Evolutionary conservation across 92 coral and sea anemone genomes (phyloP).

Genomic region (Phymanthus crucifer): DNA sequence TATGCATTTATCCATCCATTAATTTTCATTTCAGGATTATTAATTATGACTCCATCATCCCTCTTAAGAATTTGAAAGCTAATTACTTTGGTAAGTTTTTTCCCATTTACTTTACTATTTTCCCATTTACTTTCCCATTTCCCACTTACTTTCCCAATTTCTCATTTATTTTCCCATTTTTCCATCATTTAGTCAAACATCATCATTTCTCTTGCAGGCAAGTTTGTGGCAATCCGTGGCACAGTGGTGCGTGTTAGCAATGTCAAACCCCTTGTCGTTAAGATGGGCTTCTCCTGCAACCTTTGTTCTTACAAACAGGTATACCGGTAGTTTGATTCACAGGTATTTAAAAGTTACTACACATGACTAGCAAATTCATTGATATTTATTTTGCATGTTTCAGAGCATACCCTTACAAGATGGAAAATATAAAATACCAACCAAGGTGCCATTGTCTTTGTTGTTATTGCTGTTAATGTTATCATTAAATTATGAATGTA

Average conservation of each 20-base stretch:
- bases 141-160: too few relatives aligned
- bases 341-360: background rate
- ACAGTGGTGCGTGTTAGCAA: constrained; percentile 94
- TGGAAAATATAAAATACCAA: constrained; percentile 89
- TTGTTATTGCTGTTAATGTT: too few relatives aligned
- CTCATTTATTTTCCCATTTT: background rate
- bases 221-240: constrained; percentile 96
- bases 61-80: constrained; percentile 85
- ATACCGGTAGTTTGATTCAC: background rate
- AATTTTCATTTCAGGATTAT: constrained; percentile 51
- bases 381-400: background rate
- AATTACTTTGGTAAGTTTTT: constrained; percentile 77
- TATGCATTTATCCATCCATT: background rate
- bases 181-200: background rate
- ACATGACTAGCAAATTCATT: background rate
- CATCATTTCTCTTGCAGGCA: constrained; percentile 49
- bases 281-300: constrained; percentile 95
- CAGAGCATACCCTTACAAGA: constrained; percentile 77
- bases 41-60: constrained; percentile 85
- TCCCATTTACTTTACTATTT: background rate
- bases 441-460: constrained; percentile 52
- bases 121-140: too few relatives aligned
- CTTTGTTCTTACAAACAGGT: constrained; percentile 84
- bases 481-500: too few relatives aligned
- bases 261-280: constrained; percentile 88